Evolutionary conservation across 2,888 invertebrate genomes (phyloP).

Genomic region (Chouioia cunea): DNA sequence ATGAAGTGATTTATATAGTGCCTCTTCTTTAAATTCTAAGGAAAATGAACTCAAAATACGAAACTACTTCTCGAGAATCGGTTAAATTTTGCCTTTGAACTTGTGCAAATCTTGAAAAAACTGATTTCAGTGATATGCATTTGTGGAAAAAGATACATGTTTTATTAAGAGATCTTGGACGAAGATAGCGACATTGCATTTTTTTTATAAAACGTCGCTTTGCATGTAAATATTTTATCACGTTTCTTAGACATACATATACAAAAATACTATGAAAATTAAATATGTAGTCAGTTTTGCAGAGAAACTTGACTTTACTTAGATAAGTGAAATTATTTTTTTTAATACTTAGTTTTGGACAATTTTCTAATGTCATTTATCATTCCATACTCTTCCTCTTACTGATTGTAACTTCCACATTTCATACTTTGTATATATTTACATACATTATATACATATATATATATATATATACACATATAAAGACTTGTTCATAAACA

Average conservation of each 20-base stretch:
- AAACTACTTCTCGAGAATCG: constrained; percentile 14
- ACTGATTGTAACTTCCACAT: constrained; percentile 30
- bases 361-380: constrained; percentile 16
- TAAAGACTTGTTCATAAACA: not conserved
- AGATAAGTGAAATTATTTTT: constrained; percentile 35
- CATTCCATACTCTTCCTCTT: constrained; percentile 39
- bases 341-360: constrained; percentile 5
- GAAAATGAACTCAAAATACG: constrained; percentile 25
- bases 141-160: constrained; percentile 12
- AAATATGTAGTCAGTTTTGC: constrained; percentile 30
- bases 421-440: constrained; percentile 1
- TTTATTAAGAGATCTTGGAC: constrained; percentile 33
- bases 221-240: constrained; percentile 40
- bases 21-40: constrained; percentile 41
- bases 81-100: constrained; percentile 29
- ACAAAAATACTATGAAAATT: constrained; percentile 19
- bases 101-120: constrained; percentile 11
- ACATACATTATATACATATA: constrained; percentile 17
- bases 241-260: constrained; percentile 31
- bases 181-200: constrained; percentile 30
- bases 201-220: constrained; percentile 36
- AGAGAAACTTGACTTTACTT: constrained; percentile 10
- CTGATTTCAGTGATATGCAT: constrained; percentile 14
- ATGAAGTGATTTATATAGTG: constrained; percentile 51
- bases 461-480: constrained; percentile 8